phyloP scores from a whole-genome alignment of 2,797 vertebrate genomes.

The Megalops cyprinoides region DNA sequence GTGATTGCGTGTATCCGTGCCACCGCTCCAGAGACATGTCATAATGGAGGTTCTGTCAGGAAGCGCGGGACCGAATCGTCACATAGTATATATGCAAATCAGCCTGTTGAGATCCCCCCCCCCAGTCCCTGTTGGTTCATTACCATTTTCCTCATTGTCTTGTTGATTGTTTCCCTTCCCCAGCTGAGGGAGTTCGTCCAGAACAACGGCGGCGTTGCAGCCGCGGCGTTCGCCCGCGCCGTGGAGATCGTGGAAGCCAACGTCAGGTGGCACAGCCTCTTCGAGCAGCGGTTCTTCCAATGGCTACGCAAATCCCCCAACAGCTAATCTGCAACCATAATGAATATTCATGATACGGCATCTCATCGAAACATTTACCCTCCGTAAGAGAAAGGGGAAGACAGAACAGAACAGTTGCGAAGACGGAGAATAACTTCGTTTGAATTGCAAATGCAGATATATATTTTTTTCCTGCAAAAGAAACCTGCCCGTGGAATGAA shows the following conservation, averaged over 20 bases:
- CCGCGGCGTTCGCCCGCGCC: slow-evolving; percentile 83
- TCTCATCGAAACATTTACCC: slow-evolving; percentile 50
- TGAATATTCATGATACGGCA: slow-evolving; percentile 44
- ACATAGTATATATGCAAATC: background rate
- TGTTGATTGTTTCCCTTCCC: slow-evolving; percentile 47
- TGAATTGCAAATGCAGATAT: slow-evolving; percentile 50
- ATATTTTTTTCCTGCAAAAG: slow-evolving; percentile 52
- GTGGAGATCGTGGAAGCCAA: slow-evolving; percentile 94
- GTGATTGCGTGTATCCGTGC: too few species aligned
- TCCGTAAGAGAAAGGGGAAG: slow-evolving; percentile 34
- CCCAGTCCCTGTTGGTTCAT: background rate
- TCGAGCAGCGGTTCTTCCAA: slow-evolving; percentile 89
- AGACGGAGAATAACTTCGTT: slow-evolving; percentile 41
- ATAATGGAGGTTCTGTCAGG: too few species aligned
- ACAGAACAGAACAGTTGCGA: slow-evolving; percentile 19
- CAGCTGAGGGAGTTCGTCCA: slow-evolving; percentile 93
- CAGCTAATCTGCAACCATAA: slow-evolving; percentile 54
- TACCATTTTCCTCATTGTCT: background rate
- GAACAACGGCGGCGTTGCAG: slow-evolving; percentile 78
- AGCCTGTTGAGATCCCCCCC: background rate
- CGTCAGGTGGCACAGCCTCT: slow-evolving; percentile 89
- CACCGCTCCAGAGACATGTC: too few species aligned
- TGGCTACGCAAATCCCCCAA: slow-evolving; percentile 81
- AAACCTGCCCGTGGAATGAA: slow-evolving; percentile 43
- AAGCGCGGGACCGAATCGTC: too few species aligned